phyloP scores from a whole-genome alignment of 2,113 vertebrate species.

The Chaenocephalus aceratus region DNA sequence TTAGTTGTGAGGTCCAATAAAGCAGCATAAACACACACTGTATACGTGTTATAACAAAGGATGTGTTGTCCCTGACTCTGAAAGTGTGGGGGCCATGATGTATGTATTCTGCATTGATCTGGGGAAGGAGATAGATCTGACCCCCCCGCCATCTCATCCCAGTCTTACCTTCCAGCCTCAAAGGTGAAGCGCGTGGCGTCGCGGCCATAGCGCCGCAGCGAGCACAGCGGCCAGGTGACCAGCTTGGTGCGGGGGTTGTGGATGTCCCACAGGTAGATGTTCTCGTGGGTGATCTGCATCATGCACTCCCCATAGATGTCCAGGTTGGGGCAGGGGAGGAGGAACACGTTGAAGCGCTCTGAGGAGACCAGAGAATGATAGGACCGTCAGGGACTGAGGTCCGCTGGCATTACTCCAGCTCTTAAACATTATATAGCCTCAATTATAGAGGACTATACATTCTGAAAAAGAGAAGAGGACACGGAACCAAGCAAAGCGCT shows the following conservation, averaged over 20 bases:
- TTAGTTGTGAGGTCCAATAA: background rate
- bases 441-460: no score
- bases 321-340: conserved; percentile 93
- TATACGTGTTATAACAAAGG: background rate
- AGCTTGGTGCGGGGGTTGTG: conserved; percentile 95
- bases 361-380: conserved; percentile 1
- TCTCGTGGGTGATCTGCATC: conserved; percentile 97
- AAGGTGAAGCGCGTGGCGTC: conserved; percentile 96
- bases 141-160: no score
- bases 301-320: conserved; percentile 97
- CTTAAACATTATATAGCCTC: no score
- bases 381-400: background rate
- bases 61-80: background rate
- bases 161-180: conserved; percentile 91
- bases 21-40: background rate
- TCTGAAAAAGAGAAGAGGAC: no score
- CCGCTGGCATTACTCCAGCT: no score
- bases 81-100: background rate
- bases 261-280: conserved; percentile 98
- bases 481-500: no score
- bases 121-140: background rate
- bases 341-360: conserved; percentile 97
- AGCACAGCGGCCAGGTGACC: conserved; percentile 96
- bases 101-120: background rate
- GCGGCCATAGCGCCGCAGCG: conserved; percentile 92